These are phyloP conservation scores for Leptoteleia sp. DNA, from an alignment of 1,140 invertebrate species.

Conservation along the genomic window DNA sequence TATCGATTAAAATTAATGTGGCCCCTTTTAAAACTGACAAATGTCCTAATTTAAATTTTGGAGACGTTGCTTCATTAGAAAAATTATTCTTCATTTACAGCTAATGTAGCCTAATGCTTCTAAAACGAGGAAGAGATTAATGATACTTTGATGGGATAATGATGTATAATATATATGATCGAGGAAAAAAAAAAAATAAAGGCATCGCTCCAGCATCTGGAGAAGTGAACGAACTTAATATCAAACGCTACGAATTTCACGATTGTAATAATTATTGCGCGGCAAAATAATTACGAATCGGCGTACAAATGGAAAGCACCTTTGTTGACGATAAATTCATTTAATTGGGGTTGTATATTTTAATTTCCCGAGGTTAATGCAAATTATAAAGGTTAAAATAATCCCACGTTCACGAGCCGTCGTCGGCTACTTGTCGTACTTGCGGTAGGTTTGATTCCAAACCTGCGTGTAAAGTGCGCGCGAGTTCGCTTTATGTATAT, in stretches of 20 bases:
- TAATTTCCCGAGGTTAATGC: slow-evolving; percentile 16
- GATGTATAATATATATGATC: slow-evolving; percentile 48
- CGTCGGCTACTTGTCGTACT: slow-evolving; percentile 65
- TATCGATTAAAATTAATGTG: slow-evolving; percentile 29
- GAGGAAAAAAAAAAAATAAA: slow-evolving; percentile 28
- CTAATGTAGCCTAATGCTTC: slow-evolving; percentile 56
- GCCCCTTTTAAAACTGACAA: too few relatives aligned
- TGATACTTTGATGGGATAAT: slow-evolving; percentile 65
- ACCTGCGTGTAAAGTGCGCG: slow-evolving; percentile 20
- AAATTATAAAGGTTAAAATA: slow-evolving; percentile 55
- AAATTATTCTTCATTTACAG: slow-evolving; percentile 44
- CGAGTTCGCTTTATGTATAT: slow-evolving; percentile 25
- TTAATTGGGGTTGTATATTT: neutral
- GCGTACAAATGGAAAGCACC: slow-evolving; percentile 1
- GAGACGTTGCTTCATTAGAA: slow-evolving; percentile 34
- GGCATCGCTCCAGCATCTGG: slow-evolving; percentile 31
- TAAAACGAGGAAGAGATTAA: slow-evolving; percentile 65
- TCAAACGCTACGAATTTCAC: slow-evolving; percentile 7
- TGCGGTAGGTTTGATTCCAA: slow-evolving; percentile 46
- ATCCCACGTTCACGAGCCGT: slow-evolving; percentile 55
- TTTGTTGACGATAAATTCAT: slow-evolving; percentile 1
- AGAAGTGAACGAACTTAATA: slow-evolving; percentile 36
- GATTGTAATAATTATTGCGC: too few relatives aligned
- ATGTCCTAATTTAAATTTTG: too few relatives aligned
- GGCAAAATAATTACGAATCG: too few relatives aligned